phyloP scores from a whole-genome alignment of 2,888 invertebrate genomes.

The Drosophila ustulata region DNA sequence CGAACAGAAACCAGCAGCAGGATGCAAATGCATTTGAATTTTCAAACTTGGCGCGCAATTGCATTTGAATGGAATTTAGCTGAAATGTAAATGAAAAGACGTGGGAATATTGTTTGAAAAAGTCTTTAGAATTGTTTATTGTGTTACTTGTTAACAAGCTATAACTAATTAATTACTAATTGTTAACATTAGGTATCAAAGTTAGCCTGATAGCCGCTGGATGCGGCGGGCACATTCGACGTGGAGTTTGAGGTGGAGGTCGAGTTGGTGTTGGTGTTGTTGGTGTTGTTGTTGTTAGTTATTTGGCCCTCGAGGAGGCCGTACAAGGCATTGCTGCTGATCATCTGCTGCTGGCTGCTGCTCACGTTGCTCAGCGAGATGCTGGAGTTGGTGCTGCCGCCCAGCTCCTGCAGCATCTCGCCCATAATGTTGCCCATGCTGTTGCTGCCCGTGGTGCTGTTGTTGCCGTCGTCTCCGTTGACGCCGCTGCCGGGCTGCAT shows the following conservation, averaged over 20 bases:
- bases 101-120: not conserved
- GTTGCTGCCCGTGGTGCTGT: slow-evolving; percentile 67
- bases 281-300: slow-evolving; percentile 35
- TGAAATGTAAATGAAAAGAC: not conserved
- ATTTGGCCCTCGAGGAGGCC: slow-evolving; percentile 62
- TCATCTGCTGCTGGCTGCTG: slow-evolving; percentile 48
- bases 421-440: slow-evolving; percentile 56
- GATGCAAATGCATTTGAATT: no score
- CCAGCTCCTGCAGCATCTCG: slow-evolving; percentile 68
- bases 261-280: slow-evolving; percentile 25
- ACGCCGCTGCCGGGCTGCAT: slow-evolving; percentile 53
- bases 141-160: not conserved
- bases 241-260: slow-evolving; percentile 19
- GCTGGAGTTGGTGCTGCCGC: slow-evolving; percentile 60
- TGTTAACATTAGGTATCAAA: slow-evolving; percentile 31
- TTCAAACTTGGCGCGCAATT: not conserved
- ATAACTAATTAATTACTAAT: slow-evolving; percentile 1
- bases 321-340: slow-evolving; percentile 48
- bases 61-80: not conserved
- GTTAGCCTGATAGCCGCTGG: slow-evolving; percentile 45
- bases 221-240: slow-evolving; percentile 41
- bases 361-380: slow-evolving; percentile 45
- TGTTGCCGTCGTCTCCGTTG: slow-evolving; percentile 44
- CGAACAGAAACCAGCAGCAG: no score
- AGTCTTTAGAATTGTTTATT: slow-evolving; percentile 1